Percentiles rank a stretch among this genome's conserved stretches.
These are phyloP conservation scores for Engraulis encrasicolus DNA, from an alignment of 2,113 vertebrate genomes.

Conservation along the genomic window DNA sequence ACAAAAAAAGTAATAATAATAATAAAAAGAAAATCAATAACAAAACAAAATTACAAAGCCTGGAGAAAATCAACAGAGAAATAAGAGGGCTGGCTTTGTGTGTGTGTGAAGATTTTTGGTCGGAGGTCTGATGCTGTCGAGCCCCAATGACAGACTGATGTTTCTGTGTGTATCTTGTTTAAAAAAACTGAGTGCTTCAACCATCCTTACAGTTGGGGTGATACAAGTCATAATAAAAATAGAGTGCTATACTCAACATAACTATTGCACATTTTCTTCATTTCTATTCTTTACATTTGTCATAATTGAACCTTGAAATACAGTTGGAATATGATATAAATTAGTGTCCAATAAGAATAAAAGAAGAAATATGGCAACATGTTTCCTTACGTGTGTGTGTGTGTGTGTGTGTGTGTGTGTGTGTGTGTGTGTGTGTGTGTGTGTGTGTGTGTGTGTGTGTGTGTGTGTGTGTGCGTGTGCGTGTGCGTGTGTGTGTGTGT, in stretches of 20 bases:
- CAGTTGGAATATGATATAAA: background rate
- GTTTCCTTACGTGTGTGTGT: background rate
- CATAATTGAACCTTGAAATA: background rate
- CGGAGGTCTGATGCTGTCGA: conserved; percentile 26
- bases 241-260: conserved; percentile 70
- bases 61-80: conserved; percentile 53
- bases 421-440: background rate
- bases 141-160: conserved; percentile 38
- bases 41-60: conserved; percentile 76
- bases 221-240: conserved; percentile 41
- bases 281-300: conserved; percentile 48
- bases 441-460: background rate
- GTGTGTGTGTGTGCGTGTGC: background rate
- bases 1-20: conserved; percentile 42
- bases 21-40: conserved; percentile 51
- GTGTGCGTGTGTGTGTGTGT: background rate
- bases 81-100: conserved; percentile 39
- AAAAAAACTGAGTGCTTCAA: conserved; percentile 49
- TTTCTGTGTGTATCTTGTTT: background rate
- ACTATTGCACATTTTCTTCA: conserved; percentile 43
- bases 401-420: background rate
- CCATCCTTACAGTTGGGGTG: conserved; percentile 57
- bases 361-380: background rate
- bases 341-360: background rate
- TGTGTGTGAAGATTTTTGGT: conserved; percentile 27